Evolutionary conservation across 2,113 vertebrate species (phyloP).

Genomic region (Platysteira castanea): DNA sequence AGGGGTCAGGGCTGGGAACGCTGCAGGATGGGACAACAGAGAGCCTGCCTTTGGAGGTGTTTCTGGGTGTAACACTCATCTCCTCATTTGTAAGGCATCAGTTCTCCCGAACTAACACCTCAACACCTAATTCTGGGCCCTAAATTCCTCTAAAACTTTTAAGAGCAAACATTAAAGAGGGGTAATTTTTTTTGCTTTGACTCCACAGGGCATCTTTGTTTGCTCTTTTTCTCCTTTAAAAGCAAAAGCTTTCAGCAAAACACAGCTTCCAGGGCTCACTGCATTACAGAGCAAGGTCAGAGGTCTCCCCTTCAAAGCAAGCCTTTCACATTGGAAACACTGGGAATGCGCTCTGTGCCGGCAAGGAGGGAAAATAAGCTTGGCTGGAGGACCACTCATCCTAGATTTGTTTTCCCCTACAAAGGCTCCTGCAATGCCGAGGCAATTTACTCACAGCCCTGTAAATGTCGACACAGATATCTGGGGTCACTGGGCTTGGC

Average conservation of each 20-base stretch:
- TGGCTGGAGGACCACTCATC: not conserved
- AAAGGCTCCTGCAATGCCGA: not conserved
- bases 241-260: conserved; percentile 4
- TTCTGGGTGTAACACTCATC: not conserved
- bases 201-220: not conserved
- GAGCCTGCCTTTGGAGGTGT: not conserved
- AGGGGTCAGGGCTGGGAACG: not conserved
- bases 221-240: not conserved
- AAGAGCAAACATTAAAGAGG: not conserved
- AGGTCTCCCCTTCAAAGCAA: conserved; percentile 1
- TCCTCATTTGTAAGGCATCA: not conserved
- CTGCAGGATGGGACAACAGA: not conserved
- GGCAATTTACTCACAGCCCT: not conserved
- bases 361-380: not conserved
- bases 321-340: not conserved
- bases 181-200: not conserved
- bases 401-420: not conserved
- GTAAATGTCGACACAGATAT: not conserved
- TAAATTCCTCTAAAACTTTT: not conserved
- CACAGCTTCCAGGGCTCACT: not conserved
- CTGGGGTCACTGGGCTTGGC: not conserved
- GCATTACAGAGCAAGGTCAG: not conserved
- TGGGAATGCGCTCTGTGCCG: not conserved
- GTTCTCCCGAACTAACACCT: not conserved
- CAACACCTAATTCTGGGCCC: not conserved